Percentiles rank a stretch among this genome's conserved stretches.
These are phyloP conservation scores for Sander vitreus DNA, from an alignment of 2,113 vertebrate species.

Conservation along the genomic window DNA sequence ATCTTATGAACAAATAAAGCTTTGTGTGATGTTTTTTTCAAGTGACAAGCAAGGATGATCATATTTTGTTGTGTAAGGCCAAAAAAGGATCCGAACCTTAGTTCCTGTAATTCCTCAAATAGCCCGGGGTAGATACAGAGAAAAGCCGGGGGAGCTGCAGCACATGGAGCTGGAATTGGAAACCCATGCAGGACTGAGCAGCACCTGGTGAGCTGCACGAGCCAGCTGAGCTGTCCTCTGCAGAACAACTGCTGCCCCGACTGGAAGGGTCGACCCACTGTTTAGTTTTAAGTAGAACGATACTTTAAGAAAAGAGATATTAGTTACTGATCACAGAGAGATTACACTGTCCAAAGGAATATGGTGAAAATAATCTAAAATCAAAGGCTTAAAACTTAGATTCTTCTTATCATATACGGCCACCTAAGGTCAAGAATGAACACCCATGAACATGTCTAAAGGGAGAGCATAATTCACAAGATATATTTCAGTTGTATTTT, in stretches of 20 bases:
- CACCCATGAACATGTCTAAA: background rate
- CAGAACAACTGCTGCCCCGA: constrained; percentile 35
- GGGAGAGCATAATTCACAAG: background rate
- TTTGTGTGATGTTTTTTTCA: background rate
- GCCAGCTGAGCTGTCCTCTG: constrained; percentile 23
- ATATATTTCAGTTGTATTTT: constrained; percentile 1
- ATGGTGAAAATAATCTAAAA: background rate
- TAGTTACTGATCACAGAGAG: background rate
- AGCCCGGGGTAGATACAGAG: constrained; percentile 43
- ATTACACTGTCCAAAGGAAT: background rate
- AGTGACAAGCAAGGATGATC: background rate
- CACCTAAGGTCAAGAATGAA: background rate
- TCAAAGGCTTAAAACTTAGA: background rate
- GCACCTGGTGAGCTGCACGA: constrained; percentile 41
- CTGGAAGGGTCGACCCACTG: background rate
- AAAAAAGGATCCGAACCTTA: constrained; percentile 21
- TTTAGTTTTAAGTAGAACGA: background rate
- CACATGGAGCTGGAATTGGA: constrained; percentile 66
- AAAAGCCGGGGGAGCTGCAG: constrained; percentile 39
- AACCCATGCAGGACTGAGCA: constrained; percentile 32
- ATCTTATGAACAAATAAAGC: background rate
- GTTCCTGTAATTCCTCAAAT: constrained; percentile 68
- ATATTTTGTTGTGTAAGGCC: constrained; percentile 13
- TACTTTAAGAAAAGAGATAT: background rate
- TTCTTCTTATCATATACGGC: too few relatives aligned